Percentiles rank a stretch among this genome's conserved stretches.
These are phyloP conservation scores for Lepidocolaptes lacrymiger DNA, from an alignment of 2,797 vertebrate genomes.

Conservation along the genomic window DNA sequence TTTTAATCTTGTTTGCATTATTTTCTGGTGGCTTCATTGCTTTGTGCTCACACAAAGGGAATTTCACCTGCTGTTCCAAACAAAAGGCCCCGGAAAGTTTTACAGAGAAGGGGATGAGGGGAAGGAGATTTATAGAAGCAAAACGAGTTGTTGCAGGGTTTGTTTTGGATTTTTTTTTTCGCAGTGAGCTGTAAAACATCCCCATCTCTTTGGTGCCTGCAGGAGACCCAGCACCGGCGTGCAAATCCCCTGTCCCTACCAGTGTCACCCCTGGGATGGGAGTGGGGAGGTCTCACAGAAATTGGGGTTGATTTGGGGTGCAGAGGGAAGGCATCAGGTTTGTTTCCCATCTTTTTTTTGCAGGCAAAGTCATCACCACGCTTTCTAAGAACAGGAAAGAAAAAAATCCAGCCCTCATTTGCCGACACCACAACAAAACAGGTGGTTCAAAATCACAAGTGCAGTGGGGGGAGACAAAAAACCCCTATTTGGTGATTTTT, in stretches of 20 bases:
- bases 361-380: neutral
- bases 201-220: neutral
- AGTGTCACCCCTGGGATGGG: neutral
- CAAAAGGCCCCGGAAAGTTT: conserved; percentile 62
- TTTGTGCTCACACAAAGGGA: conserved; percentile 32
- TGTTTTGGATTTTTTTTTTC: neutral
- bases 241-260: neutral
- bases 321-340: neutral
- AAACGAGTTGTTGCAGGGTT: neutral
- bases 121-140: neutral
- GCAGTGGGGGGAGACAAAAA: neutral
- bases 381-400: conserved; percentile 66
- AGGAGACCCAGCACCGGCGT: fast-evolving
- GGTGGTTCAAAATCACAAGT: conserved; percentile 49
- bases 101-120: neutral
- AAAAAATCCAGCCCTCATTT: neutral
- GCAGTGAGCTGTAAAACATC: neutral
- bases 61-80: conserved; percentile 57
- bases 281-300: neutral
- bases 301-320: neutral
- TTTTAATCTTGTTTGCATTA: conserved; percentile 7
- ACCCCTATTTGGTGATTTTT: neutral
- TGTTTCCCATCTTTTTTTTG: neutral
- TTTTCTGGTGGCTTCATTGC: neutral
- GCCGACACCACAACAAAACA: conserved; percentile 42